A percentile compares a stretch with the other conserved stretches of the same genome.
phyloP scores from a whole-genome alignment of 92 coral and sea anemone species.

The Plumapathes pennacea region DNA sequence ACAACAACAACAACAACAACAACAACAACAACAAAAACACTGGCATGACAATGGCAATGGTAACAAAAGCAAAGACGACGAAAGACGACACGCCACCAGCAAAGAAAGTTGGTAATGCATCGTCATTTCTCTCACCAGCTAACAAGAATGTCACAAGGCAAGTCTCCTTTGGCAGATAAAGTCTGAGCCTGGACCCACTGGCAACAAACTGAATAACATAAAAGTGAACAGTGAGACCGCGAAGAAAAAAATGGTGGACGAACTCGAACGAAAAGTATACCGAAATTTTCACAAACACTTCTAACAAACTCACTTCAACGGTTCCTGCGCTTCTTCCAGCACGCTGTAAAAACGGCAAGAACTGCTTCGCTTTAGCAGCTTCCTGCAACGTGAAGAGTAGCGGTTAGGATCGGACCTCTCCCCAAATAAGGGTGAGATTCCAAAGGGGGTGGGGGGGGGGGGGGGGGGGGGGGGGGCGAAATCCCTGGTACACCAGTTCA shows the following conservation, averaged over 20 bases:
- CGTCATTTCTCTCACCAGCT: conserved; percentile 55
- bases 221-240: background rate
- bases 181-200: conserved; percentile 91
- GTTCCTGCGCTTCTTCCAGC: conserved; percentile 91
- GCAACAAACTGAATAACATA: conserved; percentile 71
- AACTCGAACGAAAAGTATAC: background rate
- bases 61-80: no score
- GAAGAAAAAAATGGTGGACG: background rate
- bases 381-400: conserved; percentile 53
- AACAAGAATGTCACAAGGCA: conserved; percentile 84
- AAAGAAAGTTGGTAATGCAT: background rate
- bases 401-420: no score
- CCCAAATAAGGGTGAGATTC: no score
- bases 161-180: conserved; percentile 94
- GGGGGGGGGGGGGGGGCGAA: no score
- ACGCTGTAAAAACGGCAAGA: conserved; percentile 92
- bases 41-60: no score
- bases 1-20: no score
- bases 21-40: no score
- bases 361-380: conserved; percentile 85
- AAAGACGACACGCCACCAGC: no score
- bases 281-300: background rate
- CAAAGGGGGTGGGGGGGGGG: no score
- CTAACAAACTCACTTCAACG: conserved; percentile 75
- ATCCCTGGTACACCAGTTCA: no score